A percentile compares a stretch with the other conserved stretches of the same genome.
Evolutionary conservation across 2,113 vertebrate genomes (phyloP).

Genomic region (Gambusia holbrooki): DNA sequence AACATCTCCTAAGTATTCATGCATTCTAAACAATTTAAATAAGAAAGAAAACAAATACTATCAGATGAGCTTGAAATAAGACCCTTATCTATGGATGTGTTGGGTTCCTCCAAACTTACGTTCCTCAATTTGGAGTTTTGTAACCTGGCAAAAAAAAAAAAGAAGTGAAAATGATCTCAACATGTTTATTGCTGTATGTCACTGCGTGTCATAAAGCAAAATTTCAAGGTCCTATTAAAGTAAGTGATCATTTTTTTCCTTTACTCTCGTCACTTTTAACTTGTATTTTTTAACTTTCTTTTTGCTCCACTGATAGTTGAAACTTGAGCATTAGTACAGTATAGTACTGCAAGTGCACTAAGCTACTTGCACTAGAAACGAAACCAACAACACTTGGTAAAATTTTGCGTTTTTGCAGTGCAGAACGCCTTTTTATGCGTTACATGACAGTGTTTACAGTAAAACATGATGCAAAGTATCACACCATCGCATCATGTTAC

Average conservation of each 20-base stretch:
- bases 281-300: neutral
- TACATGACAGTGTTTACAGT: neutral
- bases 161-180: neutral
- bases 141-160: neutral
- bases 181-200: neutral
- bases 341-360: too few relatives aligned
- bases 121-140: neutral
- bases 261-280: neutral
- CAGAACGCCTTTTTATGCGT: neutral
- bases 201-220: neutral
- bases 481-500: neutral
- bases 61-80: neutral
- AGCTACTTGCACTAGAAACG: too few relatives aligned
- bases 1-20: neutral
- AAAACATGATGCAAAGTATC: neutral
- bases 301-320: too few relatives aligned
- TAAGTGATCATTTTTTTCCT: neutral
- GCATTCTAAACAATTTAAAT: neutral
- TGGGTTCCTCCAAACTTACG: neutral
- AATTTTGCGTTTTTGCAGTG: too few relatives aligned
- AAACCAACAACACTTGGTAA: too few relatives aligned
- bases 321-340: too few relatives aligned
- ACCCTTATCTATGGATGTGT: neutral
- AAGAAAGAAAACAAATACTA: too few relatives aligned
- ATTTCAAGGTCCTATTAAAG: neutral